Base-by-base conservation (phyloP, 2,113 vertebrate species). In the Oreochromis aureus region DNA sequence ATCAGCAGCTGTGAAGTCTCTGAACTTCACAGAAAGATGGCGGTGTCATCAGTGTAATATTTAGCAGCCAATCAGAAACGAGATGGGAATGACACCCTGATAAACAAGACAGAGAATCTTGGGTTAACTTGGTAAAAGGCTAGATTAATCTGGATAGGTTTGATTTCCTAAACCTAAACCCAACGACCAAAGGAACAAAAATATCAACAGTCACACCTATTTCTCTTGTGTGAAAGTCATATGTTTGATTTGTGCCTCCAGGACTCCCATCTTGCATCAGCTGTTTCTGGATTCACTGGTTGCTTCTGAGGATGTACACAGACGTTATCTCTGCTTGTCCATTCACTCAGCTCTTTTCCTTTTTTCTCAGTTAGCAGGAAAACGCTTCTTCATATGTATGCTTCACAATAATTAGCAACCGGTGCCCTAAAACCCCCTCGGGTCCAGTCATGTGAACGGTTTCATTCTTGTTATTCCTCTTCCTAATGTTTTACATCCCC, bases 381-480 rank as follows among this genome's bases (percentile, higher is more conserved):
- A 73, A 58, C 30, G 24, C 83, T 82, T 63, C 58, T 34, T 27
- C 27, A 5, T 80, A 51, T 61, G 55, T 39, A 19, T 79, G 44
- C 71, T 63, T 83, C 61, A 32, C 56, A 87, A 48, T 86, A 91
- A 91, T 88, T 87, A 92, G 81, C 88, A 86, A 81, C 87, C 27
- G 34, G 48, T 36, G 34, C 32, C 81, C 59, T 51, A 78, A 63
- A 88, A 80, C 53, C 90, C 83, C 69, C 73, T 58, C 44, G 18
- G 85, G 63, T 78, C 58, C 81, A 79, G 24, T 87, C 81, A 83
- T 84, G 81, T 54, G 59, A 53, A 84, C 56, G 36, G 87, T 87
- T 88, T 90, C 85, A 82, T 71, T 69, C 83, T 89, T 87, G 59
- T 87, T 84, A 81, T 87, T 87, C 83, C 87, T 89, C 82, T 83